Evolutionary conservation across 2,113 vertebrate genomes (phyloP).

Genomic region (Bambusicola thoracicus): DNA sequence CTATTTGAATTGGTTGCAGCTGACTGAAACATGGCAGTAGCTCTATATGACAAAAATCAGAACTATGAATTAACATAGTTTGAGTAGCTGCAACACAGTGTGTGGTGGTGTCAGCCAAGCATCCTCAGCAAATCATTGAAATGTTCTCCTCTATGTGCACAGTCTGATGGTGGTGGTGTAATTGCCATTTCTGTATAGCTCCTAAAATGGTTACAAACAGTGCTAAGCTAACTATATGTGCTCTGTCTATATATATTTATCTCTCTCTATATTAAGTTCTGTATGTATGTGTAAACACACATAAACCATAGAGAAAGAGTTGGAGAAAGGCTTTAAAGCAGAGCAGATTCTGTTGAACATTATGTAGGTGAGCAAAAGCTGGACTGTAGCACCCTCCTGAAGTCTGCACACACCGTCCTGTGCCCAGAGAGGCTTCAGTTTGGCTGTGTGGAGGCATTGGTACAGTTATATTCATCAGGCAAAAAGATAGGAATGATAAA

Average conservation of each 20-base stretch:
- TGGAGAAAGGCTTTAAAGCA: neutral
- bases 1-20: neutral
- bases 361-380: neutral
- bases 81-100: neutral
- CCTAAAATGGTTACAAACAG: neutral
- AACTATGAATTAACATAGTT: neutral
- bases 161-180: neutral
- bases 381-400: neutral
- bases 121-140: neutral
- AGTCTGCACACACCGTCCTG: neutral
- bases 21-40: neutral
- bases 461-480: neutral
- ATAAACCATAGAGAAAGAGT: neutral
- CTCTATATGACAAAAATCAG: neutral
- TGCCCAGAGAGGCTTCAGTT: neutral
- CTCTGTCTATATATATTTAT: neutral
- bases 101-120: neutral
- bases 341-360: neutral
- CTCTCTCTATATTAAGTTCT: neutral
- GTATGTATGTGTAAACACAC: neutral
- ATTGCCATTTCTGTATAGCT: neutral
- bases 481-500: neutral
- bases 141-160: neutral
- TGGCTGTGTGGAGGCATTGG: neutral
- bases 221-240: neutral